Base-by-base conservation (phyloP, 2,888 invertebrate species). In the Drosophila neonasuta region DNA sequence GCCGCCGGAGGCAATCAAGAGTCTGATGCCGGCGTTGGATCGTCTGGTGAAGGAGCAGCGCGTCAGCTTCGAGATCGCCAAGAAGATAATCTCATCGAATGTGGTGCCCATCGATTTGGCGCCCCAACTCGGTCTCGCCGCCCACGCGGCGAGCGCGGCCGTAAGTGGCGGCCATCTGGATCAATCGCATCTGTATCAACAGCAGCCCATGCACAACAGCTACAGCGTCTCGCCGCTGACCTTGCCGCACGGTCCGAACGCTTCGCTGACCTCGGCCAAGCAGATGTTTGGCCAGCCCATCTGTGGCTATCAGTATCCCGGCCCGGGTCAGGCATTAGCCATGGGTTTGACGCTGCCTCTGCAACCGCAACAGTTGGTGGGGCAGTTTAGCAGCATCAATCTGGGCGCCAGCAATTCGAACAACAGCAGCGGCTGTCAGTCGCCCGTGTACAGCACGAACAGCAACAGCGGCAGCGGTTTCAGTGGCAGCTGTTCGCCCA, bases 81-180 rank as follows among this genome's bases (percentile, higher is more conserved):
- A 90, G 1, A 92, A 91, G 34, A 90, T 93, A 52, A 89, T 92
- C 24, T 86, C 91, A 9, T 91, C 91, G 0, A 89, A 92, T n/a
- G 79, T 91, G 41, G 89, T 93, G 32, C 92, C 93, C 1, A 91
- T 90, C 87, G 90, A 91, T 67, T 74, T 93, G 59, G 93, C 93
- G 0, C 78, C 92, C 0, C 92, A 92, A 71, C 88, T 93, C 46
- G 93, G 93, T 2, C 90, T 93, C 58, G 91, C 92, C 42, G 91
- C 92, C 1, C 92, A 92, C 88, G 70, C 92, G 89, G 2, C 92
- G 86, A 71, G 92, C 90, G 74, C 89, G 88, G 46, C 91, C 79
- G 80, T 89, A 71, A 49, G 91, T 89, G 81, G 89, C 77, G 77
- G 82, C 0, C 77, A 86, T 41, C 39, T 86, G 64, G 88, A 89